Evolutionary conservation across 2,888 invertebrate genomes (phyloP).

Genomic region (Plemyria rubiginata): DNA sequence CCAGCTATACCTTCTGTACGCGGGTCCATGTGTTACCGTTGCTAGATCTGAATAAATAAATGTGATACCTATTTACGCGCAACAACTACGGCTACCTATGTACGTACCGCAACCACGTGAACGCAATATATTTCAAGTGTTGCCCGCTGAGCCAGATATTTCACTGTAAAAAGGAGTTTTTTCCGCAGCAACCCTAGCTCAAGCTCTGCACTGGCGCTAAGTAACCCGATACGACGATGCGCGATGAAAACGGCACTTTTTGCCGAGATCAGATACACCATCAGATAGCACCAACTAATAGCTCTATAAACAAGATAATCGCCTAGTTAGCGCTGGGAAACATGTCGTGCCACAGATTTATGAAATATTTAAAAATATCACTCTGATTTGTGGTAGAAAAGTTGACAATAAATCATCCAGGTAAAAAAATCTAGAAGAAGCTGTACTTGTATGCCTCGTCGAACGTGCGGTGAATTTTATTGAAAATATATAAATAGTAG

Average conservation of each 20-base stretch:
- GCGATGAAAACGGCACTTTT: conserved; percentile 79
- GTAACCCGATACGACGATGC: conserved; percentile 46
- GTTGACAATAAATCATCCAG: conserved; percentile 30
- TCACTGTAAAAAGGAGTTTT: background rate
- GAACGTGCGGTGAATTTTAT: conserved; percentile 30
- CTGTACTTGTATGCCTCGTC: conserved; percentile 15
- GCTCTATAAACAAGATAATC: conserved; percentile 82
- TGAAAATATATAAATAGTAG: conserved; percentile 8
- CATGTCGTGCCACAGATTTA: conserved; percentile 51
- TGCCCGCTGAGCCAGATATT: too few relatives aligned
- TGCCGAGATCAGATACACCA: conserved; percentile 72
- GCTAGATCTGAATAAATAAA: too few relatives aligned
- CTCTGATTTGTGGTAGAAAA: conserved; percentile 38
- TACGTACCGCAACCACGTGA: too few relatives aligned
- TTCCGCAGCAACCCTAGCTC: conserved; percentile 48
- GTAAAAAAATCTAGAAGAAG: conserved; percentile 21
- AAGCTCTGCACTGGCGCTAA: conserved; percentile 44
- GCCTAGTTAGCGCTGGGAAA: conserved; percentile 71
- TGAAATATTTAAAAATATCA: conserved; percentile 50
- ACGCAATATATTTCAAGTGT: too few relatives aligned
- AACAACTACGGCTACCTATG: too few relatives aligned
- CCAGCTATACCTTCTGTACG: too few relatives aligned
- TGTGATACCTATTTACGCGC: too few relatives aligned
- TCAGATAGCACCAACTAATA: conserved; percentile 76
- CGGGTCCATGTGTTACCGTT: too few relatives aligned